A percentile compares a stretch with the other conserved stretches of the same genome.
These are phyloP conservation scores for Rhopalosiphum maidis DNA, from an alignment of 1,140 invertebrate genomes.

Conservation along the genomic window DNA sequence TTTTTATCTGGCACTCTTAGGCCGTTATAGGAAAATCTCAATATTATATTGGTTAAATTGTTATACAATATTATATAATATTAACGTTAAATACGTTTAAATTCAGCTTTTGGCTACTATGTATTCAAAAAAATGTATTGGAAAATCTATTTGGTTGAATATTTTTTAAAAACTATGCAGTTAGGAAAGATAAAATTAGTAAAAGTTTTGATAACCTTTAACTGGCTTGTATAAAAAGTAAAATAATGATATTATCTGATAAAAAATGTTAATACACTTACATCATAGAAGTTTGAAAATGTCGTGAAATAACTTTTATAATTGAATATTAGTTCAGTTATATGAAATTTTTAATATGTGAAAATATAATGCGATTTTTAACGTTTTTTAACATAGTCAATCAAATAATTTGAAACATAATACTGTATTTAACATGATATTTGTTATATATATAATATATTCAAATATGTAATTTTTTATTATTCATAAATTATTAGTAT, in stretches of 20 bases:
- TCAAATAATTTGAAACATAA: background rate
- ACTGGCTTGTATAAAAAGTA: background rate
- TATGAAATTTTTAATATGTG: background rate
- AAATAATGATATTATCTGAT: background rate
- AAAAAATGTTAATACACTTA: background rate
- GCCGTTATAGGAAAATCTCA: background rate
- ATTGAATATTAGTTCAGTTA: background rate
- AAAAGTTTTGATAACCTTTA: background rate
- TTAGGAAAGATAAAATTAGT: background rate
- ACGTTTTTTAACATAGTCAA: background rate
- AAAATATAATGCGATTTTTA: background rate
- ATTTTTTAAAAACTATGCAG: background rate
- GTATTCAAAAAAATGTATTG: background rate
- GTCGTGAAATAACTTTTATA: background rate
- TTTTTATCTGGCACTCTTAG: background rate
- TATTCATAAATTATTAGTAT: background rate
- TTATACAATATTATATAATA: background rate
- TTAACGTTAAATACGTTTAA: background rate
- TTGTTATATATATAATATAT: background rate
- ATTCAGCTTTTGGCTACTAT: background rate
- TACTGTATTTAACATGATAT: background rate
- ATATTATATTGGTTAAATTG: background rate
- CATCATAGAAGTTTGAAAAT: background rate
- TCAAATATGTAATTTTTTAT: background rate
- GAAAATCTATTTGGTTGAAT: background rate